Evolutionary conservation across 2,797 vertebrate species (phyloP).

Genomic region (Spheniscus humboldti): DNA sequence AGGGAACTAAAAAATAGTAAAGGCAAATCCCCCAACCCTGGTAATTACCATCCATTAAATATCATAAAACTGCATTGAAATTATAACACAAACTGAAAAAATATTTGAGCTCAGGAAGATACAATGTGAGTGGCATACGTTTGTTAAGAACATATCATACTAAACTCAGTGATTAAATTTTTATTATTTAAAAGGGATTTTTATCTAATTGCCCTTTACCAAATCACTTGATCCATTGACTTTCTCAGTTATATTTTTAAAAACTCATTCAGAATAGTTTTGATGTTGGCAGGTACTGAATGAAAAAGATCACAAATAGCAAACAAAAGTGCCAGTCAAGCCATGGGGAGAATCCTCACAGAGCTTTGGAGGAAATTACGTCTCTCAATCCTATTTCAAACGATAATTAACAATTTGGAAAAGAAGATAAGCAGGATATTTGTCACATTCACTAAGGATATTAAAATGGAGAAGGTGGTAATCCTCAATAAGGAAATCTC

Average conservation of each 20-base stretch:
- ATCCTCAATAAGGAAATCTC: not conserved
- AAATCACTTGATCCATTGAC: not conserved
- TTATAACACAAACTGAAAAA: not conserved
- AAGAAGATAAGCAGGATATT: slow-evolving; percentile 7
- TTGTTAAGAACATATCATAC: not conserved
- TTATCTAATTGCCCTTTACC: not conserved
- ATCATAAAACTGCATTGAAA: not conserved
- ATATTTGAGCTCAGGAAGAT: not conserved
- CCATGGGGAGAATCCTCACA: not conserved
- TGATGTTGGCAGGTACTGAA: not conserved
- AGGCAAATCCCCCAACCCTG: not conserved
- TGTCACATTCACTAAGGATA: not conserved
- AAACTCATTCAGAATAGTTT: not conserved
- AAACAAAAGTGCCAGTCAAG: not conserved
- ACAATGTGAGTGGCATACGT: not conserved
- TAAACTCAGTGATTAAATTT: not conserved
- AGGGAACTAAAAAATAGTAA: not conserved
- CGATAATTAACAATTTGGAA: not conserved
- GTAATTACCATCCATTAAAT: not conserved
- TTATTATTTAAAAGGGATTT: not conserved
- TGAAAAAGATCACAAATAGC: not conserved
- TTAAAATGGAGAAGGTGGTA: not conserved
- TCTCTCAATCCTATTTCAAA: not conserved
- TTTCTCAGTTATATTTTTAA: not conserved
- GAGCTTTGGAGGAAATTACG: slow-evolving; percentile 6